Conservation (phyloP, 2,797 vertebrate genomes). For the Epinephelus coioides region DNA sequence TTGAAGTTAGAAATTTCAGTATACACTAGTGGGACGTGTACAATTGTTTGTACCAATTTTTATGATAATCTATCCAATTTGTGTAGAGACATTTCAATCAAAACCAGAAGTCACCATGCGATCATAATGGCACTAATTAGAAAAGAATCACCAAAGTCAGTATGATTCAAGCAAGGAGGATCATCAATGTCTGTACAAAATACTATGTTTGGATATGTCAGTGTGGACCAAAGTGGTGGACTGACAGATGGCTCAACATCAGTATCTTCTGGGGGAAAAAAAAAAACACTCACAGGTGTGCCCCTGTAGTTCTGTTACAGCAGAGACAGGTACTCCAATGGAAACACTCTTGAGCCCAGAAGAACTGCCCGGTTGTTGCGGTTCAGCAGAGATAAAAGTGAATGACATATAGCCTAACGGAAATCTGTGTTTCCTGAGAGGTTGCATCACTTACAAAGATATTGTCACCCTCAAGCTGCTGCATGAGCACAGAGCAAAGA, state of each 20-base stretch:
- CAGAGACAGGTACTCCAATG: not conserved
- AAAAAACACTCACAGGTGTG: not conserved
- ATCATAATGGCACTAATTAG: not conserved
- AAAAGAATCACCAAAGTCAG: not conserved
- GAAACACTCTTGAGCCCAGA: not conserved
- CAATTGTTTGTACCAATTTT: not conserved
- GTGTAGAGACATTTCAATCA: not conserved
- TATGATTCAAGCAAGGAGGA: not conserved
- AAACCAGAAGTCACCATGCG: not conserved
- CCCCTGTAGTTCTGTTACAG: constrained; percentile 13
- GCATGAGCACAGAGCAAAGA: not conserved
- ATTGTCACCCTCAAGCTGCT: not conserved
- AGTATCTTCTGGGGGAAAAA: not conserved
- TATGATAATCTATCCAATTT: not conserved
- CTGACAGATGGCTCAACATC: not conserved
- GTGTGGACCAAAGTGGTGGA: not conserved
- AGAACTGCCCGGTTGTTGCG: not conserved
- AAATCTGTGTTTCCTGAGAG: constrained; percentile 12
- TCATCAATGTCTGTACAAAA: not conserved
- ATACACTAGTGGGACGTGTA: too few species aligned
- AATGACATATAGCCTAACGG: not conserved
- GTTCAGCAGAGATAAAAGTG: constrained; percentile 22
- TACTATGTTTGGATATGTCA: not conserved
- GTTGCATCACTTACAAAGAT: constrained; percentile 26
- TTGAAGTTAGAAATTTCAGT: too few species aligned